Evolutionary conservation across 2,797 vertebrate genomes (phyloP), one percentile per base, ranked within the genome.

Genomic region (Rachycentron canadum): DNA sequence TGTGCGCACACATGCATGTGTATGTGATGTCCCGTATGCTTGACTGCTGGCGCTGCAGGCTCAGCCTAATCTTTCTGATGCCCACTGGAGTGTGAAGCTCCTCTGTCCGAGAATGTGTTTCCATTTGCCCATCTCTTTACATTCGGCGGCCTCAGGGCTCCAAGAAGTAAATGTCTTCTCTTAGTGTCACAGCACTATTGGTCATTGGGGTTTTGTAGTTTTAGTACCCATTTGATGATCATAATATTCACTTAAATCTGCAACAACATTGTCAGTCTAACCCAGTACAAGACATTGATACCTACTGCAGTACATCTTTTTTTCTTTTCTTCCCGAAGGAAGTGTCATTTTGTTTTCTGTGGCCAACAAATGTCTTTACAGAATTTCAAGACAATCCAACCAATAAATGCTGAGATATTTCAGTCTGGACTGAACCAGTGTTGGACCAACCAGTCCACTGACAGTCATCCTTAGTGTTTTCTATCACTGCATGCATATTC

Each of bases 21-120:
- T 61, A 21, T 71, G 49, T 57, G 64, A 74, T 21, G 49, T 81
- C 72, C 76, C 23, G 45, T 77, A 79, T 91, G 84, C 85, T 78
- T 85, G 81, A 76, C 83, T 80, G 88, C 84, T 82, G 89, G 79
- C 77, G 26, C 53, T 79, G 84, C 69, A 58, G 85, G 86, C 82
- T 81, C 71, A 69, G 67, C 52, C 72, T 88, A 79, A 82, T 87
- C 83, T 78, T 60, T 67, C 57, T 77, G 77, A 86, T 90, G 85
- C 77, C 74, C 78, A 73, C 40, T 89, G 79, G 69, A 89, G 83
- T 88, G 87, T 89, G 84, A 89, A 76, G 68, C 86, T 81, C 58
- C 64, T 84, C 86, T 79, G 82, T 83, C 75, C 30, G 12, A 74
- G 63, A 83, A 82, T 79, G 76, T 83, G 84, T 84, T 89, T 84